Conservation (phyloP, 2,797 vertebrate genomes). For the Oreochromis grahami region DNA sequence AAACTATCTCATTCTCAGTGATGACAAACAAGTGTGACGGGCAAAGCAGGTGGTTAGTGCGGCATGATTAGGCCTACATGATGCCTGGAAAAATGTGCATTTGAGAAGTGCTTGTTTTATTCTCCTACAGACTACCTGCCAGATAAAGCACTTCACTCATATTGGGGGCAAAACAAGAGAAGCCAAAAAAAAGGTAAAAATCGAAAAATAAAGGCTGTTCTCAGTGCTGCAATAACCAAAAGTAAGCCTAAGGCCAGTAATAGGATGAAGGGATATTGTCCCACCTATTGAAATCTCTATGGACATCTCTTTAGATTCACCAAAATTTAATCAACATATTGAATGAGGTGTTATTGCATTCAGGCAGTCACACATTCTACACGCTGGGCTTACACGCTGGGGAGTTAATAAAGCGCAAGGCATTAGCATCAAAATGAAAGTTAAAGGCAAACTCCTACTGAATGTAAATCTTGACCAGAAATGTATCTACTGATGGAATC, state of each 20-base stretch:
- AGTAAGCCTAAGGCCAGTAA: constrained; percentile 16
- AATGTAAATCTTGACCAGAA: constrained; percentile 55
- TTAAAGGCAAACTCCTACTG: constrained; percentile 47
- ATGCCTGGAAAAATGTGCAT: constrained; percentile 14
- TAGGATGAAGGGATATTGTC: constrained; percentile 21
- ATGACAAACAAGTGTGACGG: constrained; percentile 41
- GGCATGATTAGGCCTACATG: constrained; percentile 31
- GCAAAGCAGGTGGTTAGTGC: constrained; percentile 37
- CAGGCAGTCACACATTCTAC: constrained; percentile 12
- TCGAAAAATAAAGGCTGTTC: neutral
- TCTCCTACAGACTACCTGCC: constrained; percentile 1
- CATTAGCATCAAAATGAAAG: constrained; percentile 65
- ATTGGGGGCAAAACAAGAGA: neutral
- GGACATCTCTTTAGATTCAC: constrained; percentile 41
- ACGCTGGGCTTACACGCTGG: constrained; percentile 29
- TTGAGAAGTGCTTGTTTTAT: constrained; percentile 8
- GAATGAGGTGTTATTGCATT: constrained; percentile 60
- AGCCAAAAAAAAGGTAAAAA: neutral
- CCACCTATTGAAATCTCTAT: constrained; percentile 32
- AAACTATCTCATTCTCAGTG: constrained; percentile 6
- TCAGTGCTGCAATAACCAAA: neutral
- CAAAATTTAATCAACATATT: constrained; percentile 59
- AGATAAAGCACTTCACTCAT: neutral
- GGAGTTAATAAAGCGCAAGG: constrained; percentile 46
- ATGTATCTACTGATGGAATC: constrained; percentile 50